Evolutionary conservation across 2,113 vertebrate species (phyloP), one percentile per base, ranked within the genome.

Genomic region (Macroglossus sobrinus): DNA sequence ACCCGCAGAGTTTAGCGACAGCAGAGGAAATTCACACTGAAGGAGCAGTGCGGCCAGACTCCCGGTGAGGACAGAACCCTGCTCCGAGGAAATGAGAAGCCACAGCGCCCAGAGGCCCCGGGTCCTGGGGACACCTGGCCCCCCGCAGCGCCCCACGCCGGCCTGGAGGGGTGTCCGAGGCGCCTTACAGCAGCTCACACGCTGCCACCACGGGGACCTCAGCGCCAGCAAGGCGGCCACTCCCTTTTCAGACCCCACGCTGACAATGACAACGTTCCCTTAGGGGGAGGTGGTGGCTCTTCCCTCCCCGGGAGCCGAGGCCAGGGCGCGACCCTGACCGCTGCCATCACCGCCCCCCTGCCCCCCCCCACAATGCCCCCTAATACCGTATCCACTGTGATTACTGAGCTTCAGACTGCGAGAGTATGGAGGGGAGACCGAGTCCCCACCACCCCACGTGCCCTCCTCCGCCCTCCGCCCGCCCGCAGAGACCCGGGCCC

Each of bases 141-240:
- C 79, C 9, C 19, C n/a, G n/a, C n/a, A n/a, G 12, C 5, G 0
- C 38, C 24, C 18, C 8, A n/a, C n/a, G n/a, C 4, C 40, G 40
- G 69, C 55, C 40, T 12, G n/a, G 24, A 4, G 0, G 15, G 28
- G n/a, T 14, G 82, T 75, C 75, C 4, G 8, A n/a, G 40, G 26
- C n/a, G 47, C 19, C 40, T 13, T 2, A 2, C 2, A 19, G 18
- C 4, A 1, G 6, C 5, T 0, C 11, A 8, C 30, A 47, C 24
- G 4, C n/a, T 2, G 14, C 26, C 0, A 1, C 15, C 57, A 63
- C 6, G 6, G 78, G 24, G 59, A 45, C 40, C 45, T 50, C 22
- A 7, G 11, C 3, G 14, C 30, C 84, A 40, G 2, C 7, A 5
- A 30, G 26, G 26, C 15, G 12, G 35, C 30, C 24, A 0, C 16